Conservation (phyloP, 2,797 vertebrate genomes). For the Hoplostethus mediterraneus region DNA sequence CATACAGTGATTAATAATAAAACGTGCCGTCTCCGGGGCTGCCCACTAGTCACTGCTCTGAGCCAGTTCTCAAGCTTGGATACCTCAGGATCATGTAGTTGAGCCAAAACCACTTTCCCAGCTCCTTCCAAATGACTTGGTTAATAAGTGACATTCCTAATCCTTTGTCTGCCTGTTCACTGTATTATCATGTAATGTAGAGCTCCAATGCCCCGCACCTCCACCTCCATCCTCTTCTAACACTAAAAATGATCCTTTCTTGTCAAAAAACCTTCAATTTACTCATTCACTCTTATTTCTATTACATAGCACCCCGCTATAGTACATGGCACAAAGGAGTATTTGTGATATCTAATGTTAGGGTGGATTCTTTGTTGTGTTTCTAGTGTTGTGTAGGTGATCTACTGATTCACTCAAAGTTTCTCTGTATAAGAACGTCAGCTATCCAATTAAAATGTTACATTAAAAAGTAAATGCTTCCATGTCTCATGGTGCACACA, state of each 20-base stretch:
- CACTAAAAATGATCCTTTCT: slow-evolving; percentile 22
- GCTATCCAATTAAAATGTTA: slow-evolving; percentile 65
- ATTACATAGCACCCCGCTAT: slow-evolving; percentile 10
- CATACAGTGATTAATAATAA: slow-evolving; percentile 68
- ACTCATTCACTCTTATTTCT: background rate
- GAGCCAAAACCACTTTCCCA: slow-evolving; percentile 59
- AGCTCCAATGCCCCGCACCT: slow-evolving; percentile 30
- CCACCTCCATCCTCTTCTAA: slow-evolving; percentile 31
- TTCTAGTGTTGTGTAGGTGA: slow-evolving; percentile 9
- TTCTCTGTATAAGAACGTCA: slow-evolving; percentile 43
- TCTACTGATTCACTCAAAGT: slow-evolving; percentile 12
- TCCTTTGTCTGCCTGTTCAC: slow-evolving; percentile 62
- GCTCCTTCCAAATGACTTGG: slow-evolving; percentile 59
- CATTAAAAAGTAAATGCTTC: slow-evolving; percentile 68
- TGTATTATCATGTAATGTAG: slow-evolving; percentile 14
- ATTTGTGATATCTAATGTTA: slow-evolving; percentile 14
- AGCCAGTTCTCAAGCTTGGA: slow-evolving; percentile 52
- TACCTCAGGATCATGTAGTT: slow-evolving; percentile 59
- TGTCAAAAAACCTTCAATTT: slow-evolving; percentile 30
- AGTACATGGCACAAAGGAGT: slow-evolving; percentile 12
- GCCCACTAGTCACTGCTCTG: slow-evolving; percentile 44
- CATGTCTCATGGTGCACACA: slow-evolving; percentile 18
- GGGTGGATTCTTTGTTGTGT: slow-evolving; percentile 46
- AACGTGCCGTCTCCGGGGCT: slow-evolving; percentile 54
- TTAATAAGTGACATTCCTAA: slow-evolving; percentile 74